Evolutionary conservation across 1,140 invertebrate species (phyloP), one percentile per base, ranked within the genome.

Genomic region (Onthophagus taurus): DNA sequence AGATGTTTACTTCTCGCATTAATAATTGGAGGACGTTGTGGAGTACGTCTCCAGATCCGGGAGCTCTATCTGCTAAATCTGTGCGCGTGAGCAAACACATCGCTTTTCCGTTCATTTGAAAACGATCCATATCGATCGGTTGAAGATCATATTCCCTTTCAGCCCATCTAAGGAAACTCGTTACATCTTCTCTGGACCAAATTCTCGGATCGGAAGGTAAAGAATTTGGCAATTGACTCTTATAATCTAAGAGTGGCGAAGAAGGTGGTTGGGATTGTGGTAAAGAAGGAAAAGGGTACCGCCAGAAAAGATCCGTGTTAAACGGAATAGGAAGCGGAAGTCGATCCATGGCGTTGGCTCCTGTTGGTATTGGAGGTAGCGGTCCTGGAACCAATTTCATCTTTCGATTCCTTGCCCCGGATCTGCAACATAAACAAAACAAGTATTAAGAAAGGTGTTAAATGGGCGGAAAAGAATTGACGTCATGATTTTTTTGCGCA

Each of bases 61-160:
- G 89, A 52, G 88, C 89, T 43, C 92, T 72, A 57, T 93, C 90
- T 4, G 83, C 86, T 44, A 96, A 75, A 67, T 96, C 91, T 3
- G 78, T 79, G 62, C 93, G 86, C 13, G 85, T 93, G 42, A 95
- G 67, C 24, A 97, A 69, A 61, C 89, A 93, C 42, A 95, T 64
- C 1, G 90, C 91, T 70, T 94, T 94, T 80, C 92, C 93, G 66
- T 97, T 97, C 89, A 97, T 94, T 71, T 93, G 89, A 65, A 97
- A 95, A 69, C 89, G 80, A 57, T 94, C 89, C 75, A 89, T 83
- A 60, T 94, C 87, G 56, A 96, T 85, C 44, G 82, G 77, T 12
- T 90, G 89, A 41, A 97, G 68, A 59, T 94, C 90, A 61, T 91
- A 96, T 67, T 95, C 91, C 30, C 86, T 74, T 63, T 92, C 86